Base-by-base conservation (phyloP, 2,797 vertebrate species). In the Tauraco hartlaubi region DNA sequence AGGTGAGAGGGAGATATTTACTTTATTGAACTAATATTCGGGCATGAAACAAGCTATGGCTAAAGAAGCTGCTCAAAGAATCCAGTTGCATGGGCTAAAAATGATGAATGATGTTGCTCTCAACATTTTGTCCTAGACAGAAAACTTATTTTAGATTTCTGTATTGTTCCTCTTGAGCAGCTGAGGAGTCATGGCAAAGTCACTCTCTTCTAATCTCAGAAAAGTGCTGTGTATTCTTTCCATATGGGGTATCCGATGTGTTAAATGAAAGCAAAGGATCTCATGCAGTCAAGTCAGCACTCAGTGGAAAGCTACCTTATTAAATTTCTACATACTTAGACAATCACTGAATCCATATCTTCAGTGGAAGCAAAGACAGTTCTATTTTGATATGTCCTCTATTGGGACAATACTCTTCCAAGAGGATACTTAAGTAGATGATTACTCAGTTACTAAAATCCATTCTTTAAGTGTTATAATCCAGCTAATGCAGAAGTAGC, bases 181-280 rank as follows among this genome's bases (percentile, higher is more conserved):
- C 9, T 69, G 16, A 88, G 51, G 52, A 95, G 94, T 83, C 88
- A 89, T 12, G 23, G 25, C 77, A 93, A 95, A 91, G 94, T 92
- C 90, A 91, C 44, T 43, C 54, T 71, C 43, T 69, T 41, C 43
- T 74, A 54, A 72, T 59, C 61, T 67, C 75, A 88, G 77, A 48
- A n/a, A 81, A 92, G 69, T 48, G 55, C 85, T 74, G 41, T 19
- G 35, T 15, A 39, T 41, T 63, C 67, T 63, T 80, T 62, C 63
- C 61, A 85, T 3, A 11, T 1, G 8, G 16, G 52, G 52, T 69
- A 86, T 59, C 85, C 33, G 12, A 2, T 35, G 56, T 15, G 82
- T 79, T 55, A 66, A 85, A 80, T 76, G 63, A 91, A 81, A 85
- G 64, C 61, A 77, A 62, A 81, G 54, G 83, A 37, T 25, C 82